Conservation (phyloP, 2,797 vertebrate species). For the Falco columbarius region DNA sequence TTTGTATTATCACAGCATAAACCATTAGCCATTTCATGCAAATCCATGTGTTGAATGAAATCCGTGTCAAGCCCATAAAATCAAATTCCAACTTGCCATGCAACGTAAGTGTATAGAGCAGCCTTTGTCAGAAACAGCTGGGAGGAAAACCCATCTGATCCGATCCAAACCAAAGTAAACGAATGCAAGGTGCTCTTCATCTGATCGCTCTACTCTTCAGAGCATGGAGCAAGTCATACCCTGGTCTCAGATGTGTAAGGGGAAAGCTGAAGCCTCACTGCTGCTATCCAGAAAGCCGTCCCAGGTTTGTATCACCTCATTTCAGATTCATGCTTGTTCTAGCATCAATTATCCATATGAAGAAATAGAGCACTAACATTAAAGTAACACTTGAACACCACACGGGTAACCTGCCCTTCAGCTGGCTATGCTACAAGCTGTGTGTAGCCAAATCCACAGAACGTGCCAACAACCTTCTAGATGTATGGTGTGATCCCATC, state of each 20-base stretch:
- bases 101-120: neutral
- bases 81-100: neutral
- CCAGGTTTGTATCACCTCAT: neutral
- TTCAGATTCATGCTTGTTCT: neutral
- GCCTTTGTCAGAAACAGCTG: neutral
- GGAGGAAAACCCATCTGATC: neutral
- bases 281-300: neutral
- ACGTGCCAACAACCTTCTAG: neutral
- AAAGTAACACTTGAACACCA: neutral
- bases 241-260: neutral
- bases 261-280: neutral
- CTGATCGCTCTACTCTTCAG: neutral
- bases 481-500: too few species aligned
- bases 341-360: neutral
- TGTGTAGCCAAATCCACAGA: neutral
- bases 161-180: neutral
- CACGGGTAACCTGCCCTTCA: neutral
- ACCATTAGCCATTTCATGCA: conserved; percentile 20
- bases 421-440: accelerated
- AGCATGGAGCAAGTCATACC: neutral
- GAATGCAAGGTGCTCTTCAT: neutral
- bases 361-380: neutral
- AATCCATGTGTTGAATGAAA: neutral
- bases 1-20: conserved; percentile 2
- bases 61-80: conserved; percentile 1